phyloP scores from a whole-genome alignment of 2,113 vertebrate genomes.

The Orthonyx spaldingii region DNA sequence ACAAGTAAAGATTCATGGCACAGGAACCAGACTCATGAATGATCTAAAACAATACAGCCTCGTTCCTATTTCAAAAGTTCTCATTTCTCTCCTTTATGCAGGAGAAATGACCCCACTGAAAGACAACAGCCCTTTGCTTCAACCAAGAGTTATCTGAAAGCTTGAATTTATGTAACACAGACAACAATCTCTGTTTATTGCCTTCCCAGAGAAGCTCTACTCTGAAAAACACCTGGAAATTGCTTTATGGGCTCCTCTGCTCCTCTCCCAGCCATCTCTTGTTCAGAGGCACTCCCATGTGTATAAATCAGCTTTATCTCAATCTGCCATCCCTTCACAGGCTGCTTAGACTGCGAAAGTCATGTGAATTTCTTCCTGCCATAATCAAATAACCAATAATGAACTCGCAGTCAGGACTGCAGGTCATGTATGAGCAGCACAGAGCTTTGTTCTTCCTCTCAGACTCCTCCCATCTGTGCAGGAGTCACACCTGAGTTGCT shows the following conservation, averaged over 20 bases:
- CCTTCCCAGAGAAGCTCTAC: not conserved
- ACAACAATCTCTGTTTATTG: not conserved
- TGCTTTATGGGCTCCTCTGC: not conserved
- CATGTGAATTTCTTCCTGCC: not conserved
- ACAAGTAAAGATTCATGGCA: not conserved
- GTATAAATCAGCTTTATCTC: not conserved
- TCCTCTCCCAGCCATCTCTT: not conserved
- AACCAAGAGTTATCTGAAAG: not conserved
- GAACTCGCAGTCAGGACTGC: not conserved
- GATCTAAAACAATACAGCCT: not conserved
- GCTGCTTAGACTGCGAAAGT: not conserved
- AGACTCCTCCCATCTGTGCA: not conserved
- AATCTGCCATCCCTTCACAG: not conserved
- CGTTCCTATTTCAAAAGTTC: not conserved
- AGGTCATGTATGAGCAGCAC: not conserved
- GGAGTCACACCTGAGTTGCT: not conserved
- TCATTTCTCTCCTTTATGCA: not conserved
- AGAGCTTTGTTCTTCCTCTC: not conserved
- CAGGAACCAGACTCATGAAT: not conserved
- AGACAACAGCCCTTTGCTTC: not conserved
- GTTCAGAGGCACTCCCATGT: not conserved
- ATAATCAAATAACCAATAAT: not conserved
- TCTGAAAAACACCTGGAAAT: not conserved
- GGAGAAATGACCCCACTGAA: not conserved
- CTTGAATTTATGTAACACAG: not conserved